A percentile compares a stretch with the other conserved stretches of the same genome.
Evolutionary conservation across 1,140 invertebrate genomes (phyloP).

Genomic region (Drosophila parabipectinata): DNA sequence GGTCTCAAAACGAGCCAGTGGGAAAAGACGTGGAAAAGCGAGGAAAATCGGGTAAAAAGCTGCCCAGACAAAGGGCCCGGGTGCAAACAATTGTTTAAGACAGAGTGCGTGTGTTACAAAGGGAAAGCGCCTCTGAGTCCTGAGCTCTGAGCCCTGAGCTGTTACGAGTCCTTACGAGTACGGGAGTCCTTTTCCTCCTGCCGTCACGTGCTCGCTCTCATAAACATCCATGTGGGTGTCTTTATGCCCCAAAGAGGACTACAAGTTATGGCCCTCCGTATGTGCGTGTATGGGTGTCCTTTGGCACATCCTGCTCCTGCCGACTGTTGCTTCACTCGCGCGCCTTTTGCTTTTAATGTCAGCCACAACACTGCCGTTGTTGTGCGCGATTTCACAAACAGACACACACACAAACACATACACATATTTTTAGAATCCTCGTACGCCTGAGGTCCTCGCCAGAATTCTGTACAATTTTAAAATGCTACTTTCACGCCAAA

Average conservation of each 20-base stretch:
- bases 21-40: slow-evolving; percentile 43
- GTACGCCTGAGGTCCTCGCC: slow-evolving; percentile 1
- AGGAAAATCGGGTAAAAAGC: slow-evolving; percentile 1
- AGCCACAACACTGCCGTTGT: slow-evolving; percentile 66
- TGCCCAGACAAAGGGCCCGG: slow-evolving; percentile 25
- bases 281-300: slow-evolving; percentile 11
- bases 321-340: slow-evolving; percentile 71
- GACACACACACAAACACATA: background rate
- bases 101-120: slow-evolving; percentile 60
- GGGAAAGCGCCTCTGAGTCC: slow-evolving; percentile 30
- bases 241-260: slow-evolving; percentile 46
- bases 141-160: slow-evolving; percentile 34
- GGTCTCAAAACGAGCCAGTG: slow-evolving; percentile 34
- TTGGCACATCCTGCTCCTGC: slow-evolving; percentile 61
- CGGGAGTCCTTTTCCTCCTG: slow-evolving; percentile 18
- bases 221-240: slow-evolving; percentile 36
- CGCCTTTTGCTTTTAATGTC: slow-evolving; percentile 73
- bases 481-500: slow-evolving; percentile 81
- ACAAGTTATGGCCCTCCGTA: slow-evolving; percentile 42
- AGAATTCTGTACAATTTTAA: slow-evolving; percentile 64
- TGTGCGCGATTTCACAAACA: slow-evolving; percentile 69
- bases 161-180: background rate
- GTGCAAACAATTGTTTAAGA: slow-evolving; percentile 67
- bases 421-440: background rate
- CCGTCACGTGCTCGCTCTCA: slow-evolving; percentile 57